Evolutionary conservation across 2,797 vertebrate genomes (phyloP).

Genomic region (Protosalanx chinensis): DNA sequence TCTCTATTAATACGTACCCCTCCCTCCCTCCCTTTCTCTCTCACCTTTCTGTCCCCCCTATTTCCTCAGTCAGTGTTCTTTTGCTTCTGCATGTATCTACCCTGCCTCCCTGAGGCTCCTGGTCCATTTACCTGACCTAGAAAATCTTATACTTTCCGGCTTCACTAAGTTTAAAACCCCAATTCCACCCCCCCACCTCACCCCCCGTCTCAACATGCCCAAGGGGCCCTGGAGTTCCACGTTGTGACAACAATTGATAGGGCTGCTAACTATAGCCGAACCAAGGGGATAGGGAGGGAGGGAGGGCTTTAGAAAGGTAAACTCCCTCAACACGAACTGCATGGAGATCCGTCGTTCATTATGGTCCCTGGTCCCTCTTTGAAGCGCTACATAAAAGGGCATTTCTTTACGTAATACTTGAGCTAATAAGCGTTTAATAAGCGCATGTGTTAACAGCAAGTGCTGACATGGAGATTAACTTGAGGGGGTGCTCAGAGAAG

Average conservation of each 20-base stretch:
- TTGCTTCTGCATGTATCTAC: conserved; percentile 37
- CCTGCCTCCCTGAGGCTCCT: conserved; percentile 41
- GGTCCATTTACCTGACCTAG: conserved; percentile 70
- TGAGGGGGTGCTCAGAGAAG: conserved; percentile 23
- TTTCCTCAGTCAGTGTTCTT: conserved; percentile 37
- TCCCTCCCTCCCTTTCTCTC: conserved; percentile 5
- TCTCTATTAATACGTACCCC: neutral
- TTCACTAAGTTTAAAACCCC: conserved; percentile 58
- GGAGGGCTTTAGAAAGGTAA: conserved; percentile 46
- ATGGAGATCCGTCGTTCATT: conserved; percentile 35
- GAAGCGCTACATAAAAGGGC: conserved; percentile 50
- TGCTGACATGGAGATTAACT: conserved; percentile 35
- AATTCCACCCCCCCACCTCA: conserved; percentile 44
- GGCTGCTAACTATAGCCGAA: conserved; percentile 64
- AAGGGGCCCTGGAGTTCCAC: conserved; percentile 53
- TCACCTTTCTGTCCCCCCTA: neutral
- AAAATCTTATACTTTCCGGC: conserved; percentile 63
- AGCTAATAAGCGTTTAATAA: conserved; percentile 48
- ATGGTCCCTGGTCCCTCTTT: conserved; percentile 50
- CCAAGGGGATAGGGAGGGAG: conserved; percentile 34
- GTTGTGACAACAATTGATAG: conserved; percentile 70
- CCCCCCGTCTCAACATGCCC: conserved; percentile 37
- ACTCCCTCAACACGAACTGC: conserved; percentile 42
- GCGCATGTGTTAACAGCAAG: conserved; percentile 40
- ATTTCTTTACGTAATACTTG: conserved; percentile 31